Conservation (phyloP, 2,888 invertebrate species). For the Ephialtes manifestator region DNA sequence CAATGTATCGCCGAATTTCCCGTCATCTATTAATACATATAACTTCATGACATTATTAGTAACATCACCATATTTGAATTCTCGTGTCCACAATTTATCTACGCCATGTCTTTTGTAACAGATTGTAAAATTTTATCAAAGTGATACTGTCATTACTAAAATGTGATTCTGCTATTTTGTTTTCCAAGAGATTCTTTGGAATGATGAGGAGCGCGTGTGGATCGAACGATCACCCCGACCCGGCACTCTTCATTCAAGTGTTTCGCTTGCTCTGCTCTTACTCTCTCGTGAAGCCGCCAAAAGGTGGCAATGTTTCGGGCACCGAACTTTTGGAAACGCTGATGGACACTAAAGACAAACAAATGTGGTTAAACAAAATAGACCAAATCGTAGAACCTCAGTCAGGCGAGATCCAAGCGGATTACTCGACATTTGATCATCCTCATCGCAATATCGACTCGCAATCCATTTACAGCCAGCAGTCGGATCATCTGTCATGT, state of each 20-base stretch:
- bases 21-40: too few species aligned
- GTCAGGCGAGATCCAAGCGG: conserved; percentile 25
- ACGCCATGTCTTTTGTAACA: too few species aligned
- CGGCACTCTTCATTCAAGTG: conserved; percentile 63
- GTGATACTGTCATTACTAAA: not conserved
- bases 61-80: too few species aligned
- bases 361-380: not conserved
- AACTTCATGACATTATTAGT: too few species aligned
- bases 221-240: conserved; percentile 68
- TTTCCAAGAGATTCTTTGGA: conserved; percentile 68
- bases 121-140: too few species aligned
- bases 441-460: not conserved
- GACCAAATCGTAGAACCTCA: not conserved
- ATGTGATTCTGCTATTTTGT: not conserved
- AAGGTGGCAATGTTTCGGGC: conserved; percentile 66
- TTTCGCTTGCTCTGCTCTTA: conserved; percentile 62
- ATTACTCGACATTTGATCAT: not conserved
- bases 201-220: conserved; percentile 68
- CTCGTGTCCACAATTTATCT: too few species aligned
- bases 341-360: not conserved
- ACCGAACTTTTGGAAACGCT: conserved; percentile 54
- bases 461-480: not conserved
- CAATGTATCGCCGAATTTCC: too few species aligned
- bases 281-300: conserved; percentile 69
- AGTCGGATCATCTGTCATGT: not conserved